Conservation (phyloP, 2,797 vertebrate genomes). For the Serranus cabrilla region DNA sequence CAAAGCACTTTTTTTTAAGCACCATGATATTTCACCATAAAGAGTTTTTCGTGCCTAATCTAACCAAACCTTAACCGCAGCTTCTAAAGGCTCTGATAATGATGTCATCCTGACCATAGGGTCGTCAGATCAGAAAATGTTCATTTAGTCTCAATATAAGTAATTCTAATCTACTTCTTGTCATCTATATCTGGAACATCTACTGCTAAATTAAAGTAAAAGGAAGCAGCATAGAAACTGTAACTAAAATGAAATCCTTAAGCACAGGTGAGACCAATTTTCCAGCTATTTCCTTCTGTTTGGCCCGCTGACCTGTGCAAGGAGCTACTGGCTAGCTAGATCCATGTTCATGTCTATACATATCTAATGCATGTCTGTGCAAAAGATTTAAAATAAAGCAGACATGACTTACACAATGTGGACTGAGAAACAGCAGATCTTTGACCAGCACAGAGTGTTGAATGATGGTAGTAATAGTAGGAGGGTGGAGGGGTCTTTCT, state of each 20-base stretch:
- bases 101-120: not conserved
- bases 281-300: slow-evolving; percentile 59
- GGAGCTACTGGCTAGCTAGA: slow-evolving; percentile 51
- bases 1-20: not conserved
- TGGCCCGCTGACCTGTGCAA: slow-evolving; percentile 65
- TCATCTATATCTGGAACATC: not conserved
- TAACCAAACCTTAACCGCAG: not conserved
- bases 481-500: not conserved
- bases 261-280: slow-evolving; percentile 78
- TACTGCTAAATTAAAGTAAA: slow-evolving; percentile 19
- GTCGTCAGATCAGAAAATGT: not conserved
- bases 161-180: not conserved
- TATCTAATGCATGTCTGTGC: slow-evolving; percentile 64
- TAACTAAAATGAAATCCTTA: slow-evolving; percentile 34
- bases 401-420: slow-evolving; percentile 35
- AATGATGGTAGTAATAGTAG: slow-evolving; percentile 6
- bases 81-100: not conserved
- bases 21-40: not conserved
- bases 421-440: slow-evolving; percentile 35
- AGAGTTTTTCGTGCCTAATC: not conserved
- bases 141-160: not conserved
- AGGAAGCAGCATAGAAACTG: slow-evolving; percentile 15
- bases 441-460: slow-evolving; percentile 21
- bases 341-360: slow-evolving; percentile 72
- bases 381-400: slow-evolving; percentile 64